A percentile compares a stretch with the other conserved stretches of the same genome.
phyloP scores from a whole-genome alignment of 2,797 vertebrate genomes.

The Prunella strophiata region DNA sequence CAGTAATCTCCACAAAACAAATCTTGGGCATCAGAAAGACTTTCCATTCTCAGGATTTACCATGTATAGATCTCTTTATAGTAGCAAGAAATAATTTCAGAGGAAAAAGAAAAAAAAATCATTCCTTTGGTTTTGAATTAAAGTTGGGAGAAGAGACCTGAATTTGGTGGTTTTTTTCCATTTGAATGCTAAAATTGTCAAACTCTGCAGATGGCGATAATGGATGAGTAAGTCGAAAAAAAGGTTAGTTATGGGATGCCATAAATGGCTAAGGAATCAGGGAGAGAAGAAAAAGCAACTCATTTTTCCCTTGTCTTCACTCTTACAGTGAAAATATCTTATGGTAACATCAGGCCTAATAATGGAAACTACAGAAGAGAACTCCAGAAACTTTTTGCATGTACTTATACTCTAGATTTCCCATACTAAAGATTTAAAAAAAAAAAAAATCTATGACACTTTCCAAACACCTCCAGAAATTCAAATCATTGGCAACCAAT shows the following conservation, averaged over 20 bases:
- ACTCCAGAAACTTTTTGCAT: neutral
- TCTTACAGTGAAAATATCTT: neutral
- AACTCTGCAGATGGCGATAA: neutral
- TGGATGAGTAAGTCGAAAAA: neutral
- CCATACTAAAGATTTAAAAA: neutral
- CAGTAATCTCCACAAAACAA: neutral
- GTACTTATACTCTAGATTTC: neutral
- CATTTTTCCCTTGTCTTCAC: neutral
- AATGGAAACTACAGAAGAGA: neutral
- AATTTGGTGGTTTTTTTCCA: fast-evolving
- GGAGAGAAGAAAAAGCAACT: neutral
- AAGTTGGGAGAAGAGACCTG: neutral
- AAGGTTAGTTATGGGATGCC: neutral
- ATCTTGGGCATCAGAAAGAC: neutral
- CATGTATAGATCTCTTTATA: neutral
- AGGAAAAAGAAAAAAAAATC: too few species aligned
- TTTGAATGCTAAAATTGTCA: neutral
- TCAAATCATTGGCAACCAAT: neutral
- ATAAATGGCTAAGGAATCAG: neutral
- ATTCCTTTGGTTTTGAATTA: neutral
- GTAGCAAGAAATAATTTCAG: neutral
- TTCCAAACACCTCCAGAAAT: neutral
- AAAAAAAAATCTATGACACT: neutral
- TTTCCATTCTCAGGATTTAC: neutral
- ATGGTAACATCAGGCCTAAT: neutral